Evolutionary conservation across 2,113 vertebrate species (phyloP).

Genomic region (Myotis davidii): DNA sequence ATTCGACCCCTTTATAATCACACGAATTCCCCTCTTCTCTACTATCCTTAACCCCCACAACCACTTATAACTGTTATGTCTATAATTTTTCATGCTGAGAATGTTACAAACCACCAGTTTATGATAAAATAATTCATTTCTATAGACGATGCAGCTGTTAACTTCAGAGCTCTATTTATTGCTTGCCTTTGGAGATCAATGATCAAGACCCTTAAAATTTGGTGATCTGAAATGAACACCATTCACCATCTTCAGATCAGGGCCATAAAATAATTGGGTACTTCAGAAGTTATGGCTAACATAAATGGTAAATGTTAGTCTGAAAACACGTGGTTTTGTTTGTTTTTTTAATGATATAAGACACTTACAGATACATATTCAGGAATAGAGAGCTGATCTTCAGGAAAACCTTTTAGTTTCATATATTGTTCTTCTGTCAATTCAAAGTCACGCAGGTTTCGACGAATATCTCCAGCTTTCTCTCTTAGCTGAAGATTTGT

Average conservation of each 20-base stretch:
- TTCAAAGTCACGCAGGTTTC: conserved; percentile 92
- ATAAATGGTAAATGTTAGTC: background rate
- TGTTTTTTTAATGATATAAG: background rate
- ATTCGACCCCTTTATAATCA: background rate
- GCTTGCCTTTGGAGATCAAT: background rate
- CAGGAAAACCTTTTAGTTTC: conserved; percentile 90
- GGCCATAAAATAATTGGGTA: background rate
- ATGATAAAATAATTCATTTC: conserved; percentile 9
- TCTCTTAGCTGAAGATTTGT: conserved; percentile 93
- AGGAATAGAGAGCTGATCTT: conserved; percentile 94
- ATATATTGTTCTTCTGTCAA: conserved; percentile 90
- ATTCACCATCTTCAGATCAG: background rate
- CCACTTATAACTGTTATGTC: background rate
- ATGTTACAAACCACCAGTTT: background rate
- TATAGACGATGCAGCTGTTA: background rate
- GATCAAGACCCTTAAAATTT: background rate
- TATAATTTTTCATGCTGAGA: background rate
- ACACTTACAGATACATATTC: conserved; percentile 95
- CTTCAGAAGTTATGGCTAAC: background rate
- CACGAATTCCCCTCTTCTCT: background rate
- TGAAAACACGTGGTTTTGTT: background rate
- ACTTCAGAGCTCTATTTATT: background rate
- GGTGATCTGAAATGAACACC: background rate
- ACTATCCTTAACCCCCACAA: background rate
- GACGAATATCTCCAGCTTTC: conserved; percentile 92